phyloP scores from a whole-genome alignment of 2,113 vertebrate species.

The Brevimyrus niger region DNA sequence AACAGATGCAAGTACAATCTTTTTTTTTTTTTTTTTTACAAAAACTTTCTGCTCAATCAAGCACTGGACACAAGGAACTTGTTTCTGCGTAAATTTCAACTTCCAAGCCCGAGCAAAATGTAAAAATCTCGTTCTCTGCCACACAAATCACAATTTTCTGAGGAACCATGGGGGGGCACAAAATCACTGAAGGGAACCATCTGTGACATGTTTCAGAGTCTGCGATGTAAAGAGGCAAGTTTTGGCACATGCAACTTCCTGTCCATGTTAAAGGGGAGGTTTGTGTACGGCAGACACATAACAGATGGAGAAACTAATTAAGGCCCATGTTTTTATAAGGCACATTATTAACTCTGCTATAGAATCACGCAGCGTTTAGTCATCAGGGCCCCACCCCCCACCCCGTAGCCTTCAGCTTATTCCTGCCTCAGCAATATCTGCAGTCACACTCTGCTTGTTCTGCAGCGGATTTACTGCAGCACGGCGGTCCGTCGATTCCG shows the following conservation, averaged over 20 bases:
- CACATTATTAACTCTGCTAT: background rate
- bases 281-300: background rate
- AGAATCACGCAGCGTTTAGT: background rate
- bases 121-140: background rate
- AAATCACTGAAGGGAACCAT: background rate
- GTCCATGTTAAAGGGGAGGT: background rate
- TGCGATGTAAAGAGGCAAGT: background rate
- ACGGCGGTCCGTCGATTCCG: background rate
- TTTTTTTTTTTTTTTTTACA: background rate
- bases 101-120: background rate
- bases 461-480: background rate
- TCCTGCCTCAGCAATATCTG: background rate
- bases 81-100: background rate
- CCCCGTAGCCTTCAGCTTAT: background rate
- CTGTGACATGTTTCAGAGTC: background rate
- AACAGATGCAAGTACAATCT: background rate
- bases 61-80: background rate
- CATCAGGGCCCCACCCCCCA: background rate
- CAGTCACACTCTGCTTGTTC: background rate
- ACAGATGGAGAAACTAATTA: background rate
- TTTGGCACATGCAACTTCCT: background rate
- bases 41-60: background rate
- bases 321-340: background rate
- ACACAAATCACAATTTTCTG: background rate
- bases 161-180: background rate